phyloP scores from a whole-genome alignment of 2,797 vertebrate species.

The Selene dorsalis region DNA sequence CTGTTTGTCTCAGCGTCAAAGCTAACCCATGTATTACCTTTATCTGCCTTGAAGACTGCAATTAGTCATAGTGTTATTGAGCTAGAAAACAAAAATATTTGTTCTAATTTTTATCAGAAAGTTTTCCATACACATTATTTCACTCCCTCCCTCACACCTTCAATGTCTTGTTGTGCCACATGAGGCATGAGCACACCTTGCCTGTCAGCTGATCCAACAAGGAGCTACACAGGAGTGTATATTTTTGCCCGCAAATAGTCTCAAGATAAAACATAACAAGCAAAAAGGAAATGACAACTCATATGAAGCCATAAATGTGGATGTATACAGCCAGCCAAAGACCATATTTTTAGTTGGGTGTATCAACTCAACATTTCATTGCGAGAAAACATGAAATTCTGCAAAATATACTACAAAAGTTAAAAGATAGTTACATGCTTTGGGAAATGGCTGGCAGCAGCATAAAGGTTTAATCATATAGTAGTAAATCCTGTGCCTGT shows the following conservation, averaged over 20 bases:
- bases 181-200: background rate
- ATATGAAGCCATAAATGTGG: background rate
- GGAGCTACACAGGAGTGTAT: background rate
- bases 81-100: background rate
- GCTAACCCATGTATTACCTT: no score
- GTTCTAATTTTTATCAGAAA: background rate
- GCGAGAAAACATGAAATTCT: background rate
- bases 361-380: conserved; percentile 1
- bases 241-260: background rate
- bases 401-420: background rate
- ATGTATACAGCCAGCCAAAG: background rate
- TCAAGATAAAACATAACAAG: background rate
- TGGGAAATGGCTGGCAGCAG: background rate
- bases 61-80: background rate
- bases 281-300: background rate
- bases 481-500: conserved; percentile 4
- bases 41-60: background rate
- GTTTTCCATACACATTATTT: background rate
- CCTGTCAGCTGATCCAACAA: background rate
- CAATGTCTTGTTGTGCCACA: background rate
- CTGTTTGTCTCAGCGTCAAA: no score
- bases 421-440: background rate
- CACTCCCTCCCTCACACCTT: background rate
- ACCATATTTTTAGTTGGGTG: background rate
- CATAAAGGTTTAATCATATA: background rate